Conservation (phyloP, 2,113 vertebrate species). For the Phoxinus phoxinus region DNA sequence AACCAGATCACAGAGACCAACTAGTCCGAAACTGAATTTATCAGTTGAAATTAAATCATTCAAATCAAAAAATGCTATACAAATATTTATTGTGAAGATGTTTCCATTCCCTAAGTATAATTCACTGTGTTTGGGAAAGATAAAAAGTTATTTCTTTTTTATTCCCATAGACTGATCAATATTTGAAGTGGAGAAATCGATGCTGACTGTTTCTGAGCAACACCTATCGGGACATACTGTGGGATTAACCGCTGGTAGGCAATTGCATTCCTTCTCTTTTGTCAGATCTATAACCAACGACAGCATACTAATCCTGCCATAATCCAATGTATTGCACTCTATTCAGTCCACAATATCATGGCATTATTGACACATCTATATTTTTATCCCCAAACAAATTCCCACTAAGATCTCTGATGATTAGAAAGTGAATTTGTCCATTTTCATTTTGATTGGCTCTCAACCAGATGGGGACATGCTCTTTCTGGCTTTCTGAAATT, state of each 20-base stretch:
- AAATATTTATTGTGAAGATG: background rate
- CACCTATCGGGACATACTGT: slow-evolving; percentile 27
- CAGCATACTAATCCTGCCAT: background rate
- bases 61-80: background rate
- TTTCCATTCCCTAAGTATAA: background rate
- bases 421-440: background rate
- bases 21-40: background rate
- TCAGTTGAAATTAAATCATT: background rate
- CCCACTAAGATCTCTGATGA: background rate
- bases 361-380: background rate
- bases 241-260: slow-evolving; percentile 16
- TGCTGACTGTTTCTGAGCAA: slow-evolving; percentile 28
- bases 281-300: background rate
- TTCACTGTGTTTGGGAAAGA: background rate
- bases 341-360: background rate
- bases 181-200: slow-evolving; percentile 41
- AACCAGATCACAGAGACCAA: too few relatives aligned
- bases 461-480: slow-evolving; percentile 2
- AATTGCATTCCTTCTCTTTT: slow-evolving; percentile 13
- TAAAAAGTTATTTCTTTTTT: slow-evolving; percentile 1
- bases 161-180: slow-evolving; percentile 42
- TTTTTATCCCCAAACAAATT: background rate
- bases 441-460: slow-evolving; percentile 28
- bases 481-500: slow-evolving; percentile 9
- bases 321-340: background rate